Evolutionary conservation across 2,797 vertebrate genomes (phyloP).

Genomic region (Sphenopsis melanotis): DNA sequence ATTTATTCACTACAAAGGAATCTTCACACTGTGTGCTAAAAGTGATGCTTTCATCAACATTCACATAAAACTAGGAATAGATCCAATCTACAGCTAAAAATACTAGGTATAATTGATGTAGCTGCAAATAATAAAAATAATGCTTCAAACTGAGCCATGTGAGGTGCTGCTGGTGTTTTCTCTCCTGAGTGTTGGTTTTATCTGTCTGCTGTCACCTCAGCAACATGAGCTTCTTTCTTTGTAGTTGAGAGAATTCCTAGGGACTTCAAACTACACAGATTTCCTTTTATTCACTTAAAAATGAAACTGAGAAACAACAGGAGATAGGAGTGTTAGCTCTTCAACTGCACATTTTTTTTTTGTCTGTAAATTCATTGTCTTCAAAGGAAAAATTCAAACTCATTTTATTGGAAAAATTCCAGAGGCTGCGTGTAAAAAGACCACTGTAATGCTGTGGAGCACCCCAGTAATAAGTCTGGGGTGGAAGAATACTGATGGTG

Average conservation of each 20-base stretch:
- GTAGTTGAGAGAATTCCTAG: not conserved
- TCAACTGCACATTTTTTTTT: not conserved
- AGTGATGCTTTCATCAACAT: not conserved
- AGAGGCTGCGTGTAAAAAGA: not conserved
- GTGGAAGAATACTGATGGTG: not conserved
- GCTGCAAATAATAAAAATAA: not conserved
- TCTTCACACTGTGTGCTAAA: not conserved
- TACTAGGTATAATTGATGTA: not conserved
- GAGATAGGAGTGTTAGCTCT: not conserved
- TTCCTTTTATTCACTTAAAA: not conserved
- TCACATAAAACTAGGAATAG: not conserved
- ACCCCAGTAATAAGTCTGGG: not conserved
- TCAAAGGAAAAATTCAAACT: not conserved
- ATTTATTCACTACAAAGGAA: not conserved
- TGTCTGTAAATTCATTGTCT: not conserved
- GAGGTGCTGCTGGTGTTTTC: not conserved
- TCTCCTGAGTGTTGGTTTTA: not conserved
- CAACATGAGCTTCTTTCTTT: not conserved
- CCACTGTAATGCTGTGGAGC: not conserved
- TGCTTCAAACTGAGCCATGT: not conserved
- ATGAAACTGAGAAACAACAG: not conserved
- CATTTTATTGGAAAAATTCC: not conserved
- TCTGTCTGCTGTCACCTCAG: not conserved
- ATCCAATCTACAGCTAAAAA: not conserved
- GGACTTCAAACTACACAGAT: not conserved